Evolutionary conservation across 2,888 invertebrate genomes (phyloP).

Genomic region (Dasysyrphus albostriatus): DNA sequence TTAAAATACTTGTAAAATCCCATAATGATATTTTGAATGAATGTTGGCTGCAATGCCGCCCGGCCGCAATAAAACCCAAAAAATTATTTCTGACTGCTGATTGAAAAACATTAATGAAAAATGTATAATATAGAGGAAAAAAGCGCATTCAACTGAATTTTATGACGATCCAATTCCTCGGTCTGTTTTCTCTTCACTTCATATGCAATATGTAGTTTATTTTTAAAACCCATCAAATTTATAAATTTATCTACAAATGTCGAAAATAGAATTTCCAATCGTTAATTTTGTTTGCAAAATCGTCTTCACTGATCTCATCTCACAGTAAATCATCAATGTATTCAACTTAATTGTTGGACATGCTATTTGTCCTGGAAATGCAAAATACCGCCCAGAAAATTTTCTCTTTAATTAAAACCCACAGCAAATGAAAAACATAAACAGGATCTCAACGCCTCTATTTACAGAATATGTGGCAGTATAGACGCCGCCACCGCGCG

Average conservation of each 20-base stretch:
- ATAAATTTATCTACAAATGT: neutral
- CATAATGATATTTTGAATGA: slow-evolving; percentile 34
- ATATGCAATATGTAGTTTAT: neutral
- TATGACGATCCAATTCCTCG: neutral
- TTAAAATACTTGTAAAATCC: slow-evolving; percentile 11
- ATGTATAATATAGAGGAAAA: neutral
- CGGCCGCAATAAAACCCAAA: neutral
- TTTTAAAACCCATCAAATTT: slow-evolving; percentile 10
- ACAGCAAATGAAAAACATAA: slow-evolving; percentile 16
- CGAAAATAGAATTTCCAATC: neutral
- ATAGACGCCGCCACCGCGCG: too few relatives aligned
- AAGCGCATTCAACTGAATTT: neutral
- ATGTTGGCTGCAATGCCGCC: neutral
- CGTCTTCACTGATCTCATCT: slow-evolving; percentile 4
- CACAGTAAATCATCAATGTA: slow-evolving; percentile 2
- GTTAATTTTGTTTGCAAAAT: neutral
- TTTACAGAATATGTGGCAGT: neutral
- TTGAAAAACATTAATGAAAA: slow-evolving; percentile 26
- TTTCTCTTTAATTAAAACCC: slow-evolving; percentile 26
- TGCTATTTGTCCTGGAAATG: slow-evolving; percentile 55
- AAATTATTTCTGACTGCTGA: slow-evolving; percentile 6
- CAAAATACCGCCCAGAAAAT: neutral
- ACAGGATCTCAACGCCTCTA: neutral
- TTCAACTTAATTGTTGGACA: slow-evolving; percentile 4
- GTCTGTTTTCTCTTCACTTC: slow-evolving; percentile 1